Evolutionary conservation across 2,888 invertebrate genomes (phyloP).

Genomic region (Ophion ellenae): DNA sequence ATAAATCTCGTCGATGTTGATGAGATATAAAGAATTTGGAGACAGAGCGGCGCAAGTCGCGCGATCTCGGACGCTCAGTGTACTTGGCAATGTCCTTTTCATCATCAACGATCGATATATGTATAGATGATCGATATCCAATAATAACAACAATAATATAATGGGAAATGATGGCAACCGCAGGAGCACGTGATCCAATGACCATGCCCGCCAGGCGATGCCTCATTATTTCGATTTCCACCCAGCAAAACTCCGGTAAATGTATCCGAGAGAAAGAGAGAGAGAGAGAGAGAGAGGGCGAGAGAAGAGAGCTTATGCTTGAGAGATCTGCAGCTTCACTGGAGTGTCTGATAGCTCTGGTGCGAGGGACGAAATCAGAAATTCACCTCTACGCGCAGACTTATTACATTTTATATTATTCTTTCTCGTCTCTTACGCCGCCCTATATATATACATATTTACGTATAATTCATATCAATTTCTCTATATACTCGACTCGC

Average conservation of each 20-base stretch:
- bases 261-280: slow-evolving; percentile 1
- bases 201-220: slow-evolving; percentile 79
- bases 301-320: slow-evolving; percentile 28
- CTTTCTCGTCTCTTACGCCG: slow-evolving; percentile 43
- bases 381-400: slow-evolving; percentile 60
- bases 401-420: slow-evolving; percentile 67
- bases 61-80: not conserved
- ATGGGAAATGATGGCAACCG: slow-evolving; percentile 82
- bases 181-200: slow-evolving; percentile 82
- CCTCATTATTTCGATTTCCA: slow-evolving; percentile 81
- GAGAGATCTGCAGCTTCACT: slow-evolving; percentile 36
- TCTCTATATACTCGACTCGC: slow-evolving; percentile 38
- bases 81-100: slow-evolving; percentile 1
- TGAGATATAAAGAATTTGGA: slow-evolving; percentile 14
- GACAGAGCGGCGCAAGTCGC: slow-evolving; percentile 7
- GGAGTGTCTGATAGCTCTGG: slow-evolving; percentile 45
- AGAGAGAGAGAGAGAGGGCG: slow-evolving; percentile 21
- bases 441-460: not conserved
- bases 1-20: slow-evolving; percentile 36
- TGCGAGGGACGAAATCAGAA: slow-evolving; percentile 63
- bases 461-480: slow-evolving; percentile 28
- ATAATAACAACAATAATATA: slow-evolving; percentile 73
- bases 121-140: slow-evolving; percentile 75
- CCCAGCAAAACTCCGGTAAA: slow-evolving; percentile 67
- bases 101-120: not conserved